Evolutionary conservation across 2,888 invertebrate genomes (phyloP), one percentile per base, ranked within the genome.

Genomic region (Sesia bembeciformis): DNA sequence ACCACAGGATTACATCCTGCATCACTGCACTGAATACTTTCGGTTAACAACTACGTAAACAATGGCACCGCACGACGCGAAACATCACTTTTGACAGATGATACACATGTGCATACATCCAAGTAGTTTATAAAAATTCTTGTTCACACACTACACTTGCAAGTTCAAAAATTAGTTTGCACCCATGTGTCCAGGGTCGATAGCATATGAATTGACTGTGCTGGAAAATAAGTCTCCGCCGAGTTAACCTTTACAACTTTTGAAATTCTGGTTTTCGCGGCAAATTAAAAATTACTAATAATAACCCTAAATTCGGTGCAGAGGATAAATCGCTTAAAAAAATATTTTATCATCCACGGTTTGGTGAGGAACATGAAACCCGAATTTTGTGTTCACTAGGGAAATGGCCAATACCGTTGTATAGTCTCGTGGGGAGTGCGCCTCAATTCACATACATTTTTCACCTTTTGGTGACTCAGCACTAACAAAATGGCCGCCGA

Each of bases 401-500:
- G 88, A 90, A 90, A 90, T 90, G 87, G 88, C 85, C 89, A 85
- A 87, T 89, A 90, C 89, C 87, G 87, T 89, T 86, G 84, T 82
- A 84, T 90, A 91, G 90, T 91, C 91, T 91, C 87, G 87, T 84
- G 83, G 80, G 90, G 89, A 91, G 91, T 90, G 76, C 81, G 73
- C 73, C 78, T 81, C 81, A 83, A 81, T 83, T 90, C 90, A 81
- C 82, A 87, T 84, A 88, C 86, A 91, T 91, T 91, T 91, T 92
- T 91, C 91, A 86, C 86, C 87, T 86, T 87, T 86, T 86, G 91
- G 90, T 91, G 91, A 91, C 88, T 91, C 92, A 92, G 85, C 91
- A 90, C 76, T 78, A 72, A 82, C 91, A 92, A 93, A 90, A 92
- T 92, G 92, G 92, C 92, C 89, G 91, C 91, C 87, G 78, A 75